Base-by-base conservation (phyloP, 2,888 invertebrate genomes). In the Caenorhabditis uteleia region DNA sequence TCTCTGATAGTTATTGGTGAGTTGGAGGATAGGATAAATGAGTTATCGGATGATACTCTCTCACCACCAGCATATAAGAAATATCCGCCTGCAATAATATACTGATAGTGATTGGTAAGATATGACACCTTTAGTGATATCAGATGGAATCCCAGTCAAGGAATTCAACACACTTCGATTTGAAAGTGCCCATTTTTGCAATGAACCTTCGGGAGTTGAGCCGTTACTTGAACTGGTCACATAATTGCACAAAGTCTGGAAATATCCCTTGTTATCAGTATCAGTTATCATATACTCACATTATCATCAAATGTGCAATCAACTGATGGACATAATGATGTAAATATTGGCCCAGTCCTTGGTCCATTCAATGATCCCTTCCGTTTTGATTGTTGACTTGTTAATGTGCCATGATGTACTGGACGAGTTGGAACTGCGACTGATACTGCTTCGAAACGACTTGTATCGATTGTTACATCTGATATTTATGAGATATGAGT, bases 121-220 rank as follows among this genome's bases (percentile, higher is more conserved):
- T 12, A 36, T 31, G 31, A 18, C 31, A 70, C 70, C 38, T 57
- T 59, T 59, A 0, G 57, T 50, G 6, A 74, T 34, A 44, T 77
- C 77, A 3, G 66, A 31, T 0, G 75, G 71, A n/a, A 76, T 75
- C 8, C 78, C 78, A 7, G 78, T 78, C 26, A 77, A 36, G 2
- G 77, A 67, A 31, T 78, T 78, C 21, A 70, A 38, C 2, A 76
- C 73, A 36, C 70, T 67, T 23, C 54, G 27, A 48, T 65, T 54
- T 14, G 75, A 65, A 14, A 74, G 42, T 3, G 46, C 40, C 77
- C 77, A 78, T 39, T 69, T 59, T 18, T 54, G 55, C 21, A 75
- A 49, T n/a, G n/a, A n/a, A n/a, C n/a, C n/a, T n/a, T n/a, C n/a
- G n/a, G n/a, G n/a, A n/a, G n/a, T n/a, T n/a, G n/a, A n/a, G n/a